These are phyloP conservation scores for Pipistrellus kuhlii DNA, from an alignment of 2,797 vertebrate species.

Conservation along the genomic window DNA sequence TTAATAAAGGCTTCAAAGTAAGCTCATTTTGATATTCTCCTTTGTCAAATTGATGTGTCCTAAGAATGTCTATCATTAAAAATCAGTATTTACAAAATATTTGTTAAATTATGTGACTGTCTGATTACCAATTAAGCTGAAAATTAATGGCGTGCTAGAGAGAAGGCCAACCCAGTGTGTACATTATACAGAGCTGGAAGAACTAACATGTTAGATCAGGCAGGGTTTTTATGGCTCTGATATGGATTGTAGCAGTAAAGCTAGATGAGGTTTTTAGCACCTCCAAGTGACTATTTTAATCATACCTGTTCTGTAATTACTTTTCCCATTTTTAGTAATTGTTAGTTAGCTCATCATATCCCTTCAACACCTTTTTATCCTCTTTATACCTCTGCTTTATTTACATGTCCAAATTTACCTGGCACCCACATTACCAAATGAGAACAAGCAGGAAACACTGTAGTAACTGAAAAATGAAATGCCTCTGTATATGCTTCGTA, in stretches of 20 bases:
- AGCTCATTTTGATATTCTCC: constrained; percentile 73
- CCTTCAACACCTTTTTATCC: neutral
- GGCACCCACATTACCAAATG: neutral
- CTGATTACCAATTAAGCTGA: constrained; percentile 64
- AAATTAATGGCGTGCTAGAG: constrained; percentile 52
- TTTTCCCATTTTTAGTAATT: neutral
- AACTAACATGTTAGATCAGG: neutral
- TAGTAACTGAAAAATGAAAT: constrained; percentile 34
- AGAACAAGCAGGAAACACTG: neutral
- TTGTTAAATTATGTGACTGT: constrained; percentile 58
- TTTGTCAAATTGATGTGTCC: constrained; percentile 65
- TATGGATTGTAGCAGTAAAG: neutral
- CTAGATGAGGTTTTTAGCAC: neutral
- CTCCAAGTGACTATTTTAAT: neutral
- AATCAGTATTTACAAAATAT: constrained; percentile 69
- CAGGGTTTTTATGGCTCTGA: neutral
- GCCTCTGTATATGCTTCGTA: neutral
- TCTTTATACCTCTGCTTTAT: constrained; percentile 19
- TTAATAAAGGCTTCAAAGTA: constrained; percentile 67
- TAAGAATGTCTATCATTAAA: constrained; percentile 20
- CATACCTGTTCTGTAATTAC: neutral
- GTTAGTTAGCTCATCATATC: neutral
- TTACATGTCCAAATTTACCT: neutral
- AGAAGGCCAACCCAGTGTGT: constrained; percentile 19
- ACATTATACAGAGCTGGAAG: neutral